Percentiles rank a stretch among this genome's conserved stretches.
These are phyloP conservation scores for Globia sparganii DNA, from an alignment of 2,888 invertebrate genomes.

Conservation along the genomic window DNA sequence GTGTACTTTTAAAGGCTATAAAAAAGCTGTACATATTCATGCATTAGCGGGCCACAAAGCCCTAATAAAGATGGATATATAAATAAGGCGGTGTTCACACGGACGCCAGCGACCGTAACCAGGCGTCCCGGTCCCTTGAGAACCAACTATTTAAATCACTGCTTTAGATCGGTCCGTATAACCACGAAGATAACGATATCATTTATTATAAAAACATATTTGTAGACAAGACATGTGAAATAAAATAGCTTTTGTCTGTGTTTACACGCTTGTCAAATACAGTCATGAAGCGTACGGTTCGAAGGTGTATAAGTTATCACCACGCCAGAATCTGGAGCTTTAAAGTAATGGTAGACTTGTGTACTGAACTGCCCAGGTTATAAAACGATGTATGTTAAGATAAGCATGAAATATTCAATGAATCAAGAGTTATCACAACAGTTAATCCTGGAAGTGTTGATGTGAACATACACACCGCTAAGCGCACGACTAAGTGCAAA, in stretches of 20 bases:
- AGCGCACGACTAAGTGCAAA: neutral
- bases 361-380: neutral
- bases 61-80: constrained; percentile 28
- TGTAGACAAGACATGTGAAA: constrained; percentile 30
- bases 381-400: neutral
- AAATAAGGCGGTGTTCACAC: constrained; percentile 65
- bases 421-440: neutral
- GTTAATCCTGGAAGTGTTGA: neutral
- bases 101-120: constrained; percentile 59
- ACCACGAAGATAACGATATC: constrained; percentile 39
- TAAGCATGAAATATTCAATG: neutral
- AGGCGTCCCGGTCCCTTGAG: constrained; percentile 62
- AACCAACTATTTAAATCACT: constrained; percentile 61
- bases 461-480: neutral
- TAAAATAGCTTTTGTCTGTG: constrained; percentile 24
- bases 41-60: constrained; percentile 28
- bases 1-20: neutral
- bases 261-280: constrained; percentile 29
- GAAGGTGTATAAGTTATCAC: constrained; percentile 5
- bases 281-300: neutral
- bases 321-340: neutral
- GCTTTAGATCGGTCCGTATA: constrained; percentile 34
- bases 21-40: constrained; percentile 28
- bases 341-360: neutral
- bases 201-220: constrained; percentile 49